Conservation (phyloP, 30 jellyfish, hydroid and myxozoan species). For the Hydra vulgaris region DNA sequence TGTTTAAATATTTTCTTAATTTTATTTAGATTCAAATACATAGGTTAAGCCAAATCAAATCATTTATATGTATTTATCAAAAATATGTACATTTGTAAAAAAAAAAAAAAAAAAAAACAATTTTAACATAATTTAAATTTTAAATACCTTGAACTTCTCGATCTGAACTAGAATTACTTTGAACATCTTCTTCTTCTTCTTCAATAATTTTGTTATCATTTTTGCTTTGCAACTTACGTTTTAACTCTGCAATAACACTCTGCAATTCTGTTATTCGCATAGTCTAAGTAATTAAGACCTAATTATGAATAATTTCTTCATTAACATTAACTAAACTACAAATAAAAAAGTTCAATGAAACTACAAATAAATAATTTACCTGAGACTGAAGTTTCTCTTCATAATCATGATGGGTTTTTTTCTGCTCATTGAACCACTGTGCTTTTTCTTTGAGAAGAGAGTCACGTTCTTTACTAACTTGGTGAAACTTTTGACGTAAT, state of each 20-base stretch:
- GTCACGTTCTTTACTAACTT: conserved; percentile 68
- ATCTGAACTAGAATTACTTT: conserved; percentile 72
- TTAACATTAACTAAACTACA: background rate
- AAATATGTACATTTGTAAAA: too few species aligned
- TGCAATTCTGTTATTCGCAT: conserved; percentile 96
- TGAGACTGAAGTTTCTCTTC: conserved; percentile 90
- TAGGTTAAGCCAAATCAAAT: too few species aligned
- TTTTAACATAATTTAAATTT: too few species aligned
- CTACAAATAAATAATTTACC: conserved; percentile 23
- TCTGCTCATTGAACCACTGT: conserved; percentile 51
- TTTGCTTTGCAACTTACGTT: conserved; percentile 59
- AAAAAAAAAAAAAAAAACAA: too few species aligned
- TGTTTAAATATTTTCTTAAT: too few species aligned
- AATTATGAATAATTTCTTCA: background rate
- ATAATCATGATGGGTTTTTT: conserved; percentile 80
- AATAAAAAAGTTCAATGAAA: background rate
- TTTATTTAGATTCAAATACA: too few species aligned
- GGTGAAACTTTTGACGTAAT: conserved; percentile 54
- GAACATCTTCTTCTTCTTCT: conserved; percentile 64
- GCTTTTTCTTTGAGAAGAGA: conserved; percentile 32
- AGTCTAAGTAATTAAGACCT: conserved; percentile 30
- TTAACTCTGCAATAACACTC: conserved; percentile 89
- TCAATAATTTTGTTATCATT: conserved; percentile 70
- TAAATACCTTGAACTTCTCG: conserved; percentile 67
- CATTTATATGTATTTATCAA: too few species aligned